A percentile compares a stretch with the other conserved stretches of the same genome.
Evolutionary conservation across 2,113 vertebrate genomes (phyloP).

Genomic region (Sula dactylatra): DNA sequence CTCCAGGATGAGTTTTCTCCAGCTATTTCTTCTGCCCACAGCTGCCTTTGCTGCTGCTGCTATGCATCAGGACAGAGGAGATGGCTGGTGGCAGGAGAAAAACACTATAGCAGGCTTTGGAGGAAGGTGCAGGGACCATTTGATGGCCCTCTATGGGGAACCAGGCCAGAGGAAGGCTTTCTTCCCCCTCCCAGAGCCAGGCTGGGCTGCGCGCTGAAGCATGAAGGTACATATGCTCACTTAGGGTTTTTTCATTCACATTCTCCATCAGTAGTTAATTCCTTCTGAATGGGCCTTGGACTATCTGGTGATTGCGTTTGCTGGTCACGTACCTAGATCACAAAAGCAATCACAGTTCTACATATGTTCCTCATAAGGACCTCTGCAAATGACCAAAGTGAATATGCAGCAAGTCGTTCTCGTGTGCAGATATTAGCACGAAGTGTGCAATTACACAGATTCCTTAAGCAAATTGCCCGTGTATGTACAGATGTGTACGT

Average conservation of each 20-base stretch:
- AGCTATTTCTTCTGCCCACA: background rate
- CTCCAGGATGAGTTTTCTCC: background rate
- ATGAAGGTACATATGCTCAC: background rate
- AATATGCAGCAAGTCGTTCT: background rate
- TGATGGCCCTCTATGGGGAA: background rate
- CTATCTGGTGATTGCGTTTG: background rate
- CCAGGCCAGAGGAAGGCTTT: background rate
- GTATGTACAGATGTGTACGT: background rate
- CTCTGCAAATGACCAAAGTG: constrained; percentile 32
- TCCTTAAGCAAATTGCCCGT: background rate
- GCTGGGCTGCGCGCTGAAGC: background rate
- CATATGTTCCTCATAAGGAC: constrained; percentile 35
- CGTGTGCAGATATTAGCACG: background rate
- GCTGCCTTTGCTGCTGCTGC: background rate
- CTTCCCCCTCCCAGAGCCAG: background rate
- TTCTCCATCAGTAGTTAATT: constrained; percentile 32
- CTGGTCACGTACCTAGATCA: constrained; percentile 10
- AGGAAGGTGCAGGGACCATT: background rate
- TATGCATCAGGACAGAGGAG: background rate
- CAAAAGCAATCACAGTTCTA: constrained; percentile 31
- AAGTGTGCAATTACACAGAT: background rate
- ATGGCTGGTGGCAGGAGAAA: background rate
- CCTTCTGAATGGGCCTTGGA: constrained; percentile 19
- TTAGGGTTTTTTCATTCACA: background rate
- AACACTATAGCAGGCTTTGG: background rate